Conservation (phyloP, 1,140 invertebrate species). For the Agrilus planipennis region DNA sequence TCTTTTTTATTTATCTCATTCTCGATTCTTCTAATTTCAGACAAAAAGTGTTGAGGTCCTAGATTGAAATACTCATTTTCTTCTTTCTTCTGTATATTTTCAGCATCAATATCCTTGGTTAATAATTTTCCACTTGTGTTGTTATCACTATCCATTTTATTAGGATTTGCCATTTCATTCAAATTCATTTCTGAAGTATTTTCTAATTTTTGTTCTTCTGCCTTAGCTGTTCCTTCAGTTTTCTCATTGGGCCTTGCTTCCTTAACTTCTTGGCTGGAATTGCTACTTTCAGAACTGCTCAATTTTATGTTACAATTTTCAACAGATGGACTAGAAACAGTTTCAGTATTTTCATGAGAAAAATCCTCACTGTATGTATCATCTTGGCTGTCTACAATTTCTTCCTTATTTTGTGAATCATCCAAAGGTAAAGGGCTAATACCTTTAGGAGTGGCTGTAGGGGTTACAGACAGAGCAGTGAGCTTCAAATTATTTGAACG, state of each 20-base stretch:
- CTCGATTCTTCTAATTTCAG: too few relatives aligned
- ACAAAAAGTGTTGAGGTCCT: too few relatives aligned
- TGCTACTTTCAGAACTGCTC: not conserved
- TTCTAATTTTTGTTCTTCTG: too few relatives aligned
- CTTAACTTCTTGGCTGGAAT: not conserved
- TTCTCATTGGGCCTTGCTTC: not conserved
- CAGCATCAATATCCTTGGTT: slow-evolving; percentile 4
- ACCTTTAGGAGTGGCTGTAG: slow-evolving; percentile 30
- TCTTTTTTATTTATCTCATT: slow-evolving; percentile 1
- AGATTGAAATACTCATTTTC: too few relatives aligned
- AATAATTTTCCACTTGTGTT: too few relatives aligned
- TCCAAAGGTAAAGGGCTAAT: slow-evolving; percentile 23
- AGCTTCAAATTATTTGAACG: slow-evolving; percentile 27
- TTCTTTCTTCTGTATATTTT: slow-evolving; percentile 3
- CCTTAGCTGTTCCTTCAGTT: not conserved
- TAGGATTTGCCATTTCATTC: too few relatives aligned
- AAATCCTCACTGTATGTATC: slow-evolving; percentile 26
- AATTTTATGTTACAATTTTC: not conserved
- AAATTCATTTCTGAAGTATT: too few relatives aligned
- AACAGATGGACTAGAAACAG: too few relatives aligned
- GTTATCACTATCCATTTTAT: too few relatives aligned
- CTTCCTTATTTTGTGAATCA: not conserved
- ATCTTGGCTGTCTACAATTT: slow-evolving; percentile 13
- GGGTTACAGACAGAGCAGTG: slow-evolving; percentile 24
- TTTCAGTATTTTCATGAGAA: slow-evolving; percentile 9